These are phyloP conservation scores for Zaprionus kolodkinae DNA, from an alignment of 1,140 invertebrate genomes.

Conservation along the genomic window DNA sequence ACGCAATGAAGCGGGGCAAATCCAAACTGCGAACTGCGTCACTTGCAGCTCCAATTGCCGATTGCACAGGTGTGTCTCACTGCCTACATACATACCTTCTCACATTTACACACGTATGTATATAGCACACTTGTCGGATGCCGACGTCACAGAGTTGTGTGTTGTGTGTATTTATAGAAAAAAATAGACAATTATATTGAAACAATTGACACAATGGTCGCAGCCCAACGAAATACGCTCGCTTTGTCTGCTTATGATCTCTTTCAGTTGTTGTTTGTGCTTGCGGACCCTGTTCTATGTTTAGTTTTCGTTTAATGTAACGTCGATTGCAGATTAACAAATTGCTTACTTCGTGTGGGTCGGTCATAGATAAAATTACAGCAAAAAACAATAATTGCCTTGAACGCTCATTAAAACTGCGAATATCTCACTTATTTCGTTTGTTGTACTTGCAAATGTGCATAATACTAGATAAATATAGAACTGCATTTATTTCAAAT, in stretches of 20 bases:
- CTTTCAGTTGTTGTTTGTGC: constrained; percentile 40
- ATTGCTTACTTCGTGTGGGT: not conserved
- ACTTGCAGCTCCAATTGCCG: constrained; percentile 52
- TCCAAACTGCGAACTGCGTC: constrained; percentile 50
- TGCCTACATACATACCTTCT: not conserved
- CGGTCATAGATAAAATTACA: not conserved
- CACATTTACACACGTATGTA: constrained; percentile 18
- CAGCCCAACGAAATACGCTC: constrained; percentile 56
- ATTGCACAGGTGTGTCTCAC: constrained; percentile 74
- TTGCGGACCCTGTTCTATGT: constrained; percentile 3
- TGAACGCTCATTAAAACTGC: not conserved
- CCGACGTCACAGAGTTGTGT: constrained; percentile 43
- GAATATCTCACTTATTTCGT: not conserved
- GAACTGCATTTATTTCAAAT: not conserved
- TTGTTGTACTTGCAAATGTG: too few species aligned
- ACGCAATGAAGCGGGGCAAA: constrained; percentile 62
- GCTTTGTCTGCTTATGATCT: constrained; percentile 63
- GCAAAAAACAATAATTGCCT: not conserved
- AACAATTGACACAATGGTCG: constrained; percentile 61
- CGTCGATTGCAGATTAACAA: constrained; percentile 5
- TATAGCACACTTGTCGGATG: constrained; percentile 14
- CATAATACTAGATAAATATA: not conserved
- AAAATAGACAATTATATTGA: constrained; percentile 63
- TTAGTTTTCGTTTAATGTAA: constrained; percentile 13
- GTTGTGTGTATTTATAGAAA: constrained; percentile 36